phyloP scores from a whole-genome alignment of 2,888 invertebrate species.

The Alviniconcha strummeri region DNA sequence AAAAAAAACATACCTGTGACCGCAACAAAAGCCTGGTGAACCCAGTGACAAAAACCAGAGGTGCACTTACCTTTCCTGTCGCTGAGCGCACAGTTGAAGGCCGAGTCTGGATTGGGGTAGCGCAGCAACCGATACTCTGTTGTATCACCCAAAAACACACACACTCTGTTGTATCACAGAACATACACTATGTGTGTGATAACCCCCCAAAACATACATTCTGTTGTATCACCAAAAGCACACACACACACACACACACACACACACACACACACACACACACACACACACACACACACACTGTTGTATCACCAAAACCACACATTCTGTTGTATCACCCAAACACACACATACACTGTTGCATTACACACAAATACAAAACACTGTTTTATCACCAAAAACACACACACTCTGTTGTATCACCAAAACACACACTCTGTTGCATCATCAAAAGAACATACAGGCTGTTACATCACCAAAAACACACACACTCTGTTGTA shows the following conservation, averaged over 20 bases:
- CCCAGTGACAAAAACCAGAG: too few species aligned
- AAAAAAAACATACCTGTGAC: too few species aligned
- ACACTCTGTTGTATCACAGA: neutral
- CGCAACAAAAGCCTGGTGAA: neutral
- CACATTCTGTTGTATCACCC: neutral
- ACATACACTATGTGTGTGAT: neutral
- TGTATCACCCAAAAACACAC: neutral
- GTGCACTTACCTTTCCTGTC: neutral
- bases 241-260: neutral
- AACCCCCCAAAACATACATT: neutral
- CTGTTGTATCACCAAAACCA: too few species aligned
- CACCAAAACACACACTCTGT: neutral
- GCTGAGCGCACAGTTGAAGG: neutral
- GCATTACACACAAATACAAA: neutral
- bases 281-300: neutral
- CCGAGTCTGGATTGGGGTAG: neutral
- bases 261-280: neutral
- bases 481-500: neutral
- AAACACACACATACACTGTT: neutral
- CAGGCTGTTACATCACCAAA: neutral
- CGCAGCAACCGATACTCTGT: conserved; percentile 13
- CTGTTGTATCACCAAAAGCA: neutral
- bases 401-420: neutral
- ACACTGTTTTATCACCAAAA: neutral
- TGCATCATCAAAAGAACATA: too few species aligned